Base-by-base conservation (phyloP, 92 coral and sea anemone species). In the Scolanthus callimorphus region DNA sequence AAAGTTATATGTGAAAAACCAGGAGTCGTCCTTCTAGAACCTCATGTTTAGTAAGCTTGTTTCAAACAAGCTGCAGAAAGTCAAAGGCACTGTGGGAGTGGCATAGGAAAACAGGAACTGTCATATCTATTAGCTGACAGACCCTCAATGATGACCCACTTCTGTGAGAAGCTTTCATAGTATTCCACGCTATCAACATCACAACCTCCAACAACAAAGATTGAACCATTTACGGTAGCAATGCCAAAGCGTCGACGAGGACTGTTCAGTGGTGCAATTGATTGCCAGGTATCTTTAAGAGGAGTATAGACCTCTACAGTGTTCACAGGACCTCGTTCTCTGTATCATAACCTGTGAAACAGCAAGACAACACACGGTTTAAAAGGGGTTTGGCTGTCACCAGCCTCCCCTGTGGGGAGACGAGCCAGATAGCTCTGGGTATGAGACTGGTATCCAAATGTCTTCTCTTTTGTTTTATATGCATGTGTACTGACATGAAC, bases 231-330 rank as follows among this genome's bases (percentile, higher is more conserved):
- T 27, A 86, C 95, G 49, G 71, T 78, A 4, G 95, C 76, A 22
- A 80, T 64, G 1, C 95, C 95, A 67, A 86, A 83, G 21, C 95
- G 67, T 13, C 95, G 83, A 25, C 88, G 73, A 4, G 88, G 74
- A 25, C 51, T 57, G 17, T 63, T 72, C 39, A 86, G 68, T 1
- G 84, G 29, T 17, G 63, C 53, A 17, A 67, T 45, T 20, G 51
- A 52, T 54, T 57, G 37, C 95, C 95, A 86, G 17, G 51, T 79
- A 29, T 79, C 70, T 3, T 31, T 29, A 11, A 29, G 27, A 0
- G 75, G 85, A 43, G 27, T 38, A 65, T 71, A 78, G 22, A 85
- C 56, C 63, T 85, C 92, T 2, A 75, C 92, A 10, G 84, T 80
- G 29, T 63, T 59, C 19, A 78, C 49, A 28, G 80, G 69, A 28